Evolutionary conservation across 2,888 invertebrate genomes (phyloP), one percentile per base, ranked within the genome.

Genomic region (Melitaea athalia): DNA sequence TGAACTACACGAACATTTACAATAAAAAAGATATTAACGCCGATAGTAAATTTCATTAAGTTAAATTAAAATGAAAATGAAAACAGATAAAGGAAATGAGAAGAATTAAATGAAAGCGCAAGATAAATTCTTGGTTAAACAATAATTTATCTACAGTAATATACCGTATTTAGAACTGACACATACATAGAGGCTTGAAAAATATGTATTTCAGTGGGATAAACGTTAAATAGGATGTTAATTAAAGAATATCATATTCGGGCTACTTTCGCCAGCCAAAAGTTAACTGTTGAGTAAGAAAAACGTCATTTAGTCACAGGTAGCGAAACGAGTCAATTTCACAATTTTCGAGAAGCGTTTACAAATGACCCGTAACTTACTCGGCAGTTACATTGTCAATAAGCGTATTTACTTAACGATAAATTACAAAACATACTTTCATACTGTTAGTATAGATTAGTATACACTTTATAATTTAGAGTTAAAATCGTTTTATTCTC

Each of bases 151-250:
- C 47, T 49, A 49, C 47, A 49, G n/a, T 49, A 4, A 49, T n/a
- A 49, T 49, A n/a, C 6, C n/a, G 47, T n/a, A 49, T 49, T n/a
- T 52, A 17, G 15, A 15, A 50, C 15, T 15, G 50, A 52, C 15
- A 50, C 11, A 15, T 15, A 24, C 24, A 10, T 4, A 52, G 24
- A 10, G 14, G 47, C 14, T n/a, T n/a, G n/a, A 49, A n/a, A 52
- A n/a, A 52, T 5, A 52, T 52, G 17, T 10, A 10, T 52, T 24
- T 24, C 10, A 52, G 52, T 24, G 17, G 17, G 50, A 59, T 17
- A 49, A 49, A n/a, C n/a, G 17, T 64, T 42, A 50, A 59, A 59
- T 66, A 53, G 60, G 60, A 55, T 14, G 55, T 60, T 3, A 24
- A 24, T 66, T 45, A 55, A 55, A 53, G 53, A 60, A 45, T 61